Evolutionary conservation across 2,113 vertebrate genomes (phyloP).

Genomic region (Burhinus bistriatus): DNA sequence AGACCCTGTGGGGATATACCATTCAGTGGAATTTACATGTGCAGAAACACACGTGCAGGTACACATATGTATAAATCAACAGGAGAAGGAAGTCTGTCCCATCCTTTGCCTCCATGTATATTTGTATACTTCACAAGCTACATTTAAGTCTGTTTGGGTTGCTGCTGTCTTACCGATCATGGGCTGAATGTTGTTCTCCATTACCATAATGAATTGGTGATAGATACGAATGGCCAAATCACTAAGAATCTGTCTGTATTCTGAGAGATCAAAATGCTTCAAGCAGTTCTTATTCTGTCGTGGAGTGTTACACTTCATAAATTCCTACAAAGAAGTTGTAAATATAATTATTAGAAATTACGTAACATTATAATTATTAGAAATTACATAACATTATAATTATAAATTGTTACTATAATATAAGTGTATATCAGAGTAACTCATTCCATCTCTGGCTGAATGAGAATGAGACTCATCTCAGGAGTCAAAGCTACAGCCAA

Average conservation of each 20-base stretch:
- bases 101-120: background rate
- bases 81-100: background rate
- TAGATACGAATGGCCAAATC: constrained; percentile 94
- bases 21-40: background rate
- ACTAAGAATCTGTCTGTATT: constrained; percentile 93
- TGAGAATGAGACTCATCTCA: background rate
- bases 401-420: background rate
- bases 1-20: background rate
- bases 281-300: constrained; percentile 91
- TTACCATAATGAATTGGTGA: constrained; percentile 85
- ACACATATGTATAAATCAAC: background rate
- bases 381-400: background rate
- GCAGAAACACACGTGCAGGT: background rate
- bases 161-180: constrained; percentile 83
- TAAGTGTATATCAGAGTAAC: background rate
- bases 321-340: constrained; percentile 80
- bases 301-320: constrained; percentile 84
- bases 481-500: background rate
- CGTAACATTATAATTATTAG: background rate
- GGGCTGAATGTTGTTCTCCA: constrained; percentile 86
- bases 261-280: constrained; percentile 93
- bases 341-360: background rate
- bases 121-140: background rate
- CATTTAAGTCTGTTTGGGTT: background rate
- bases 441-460: background rate